A percentile compares a stretch with the other conserved stretches of the same genome.
These are phyloP conservation scores for Gonatopus flavifemur DNA, from an alignment of 1,140 invertebrate species.

Conservation along the genomic window DNA sequence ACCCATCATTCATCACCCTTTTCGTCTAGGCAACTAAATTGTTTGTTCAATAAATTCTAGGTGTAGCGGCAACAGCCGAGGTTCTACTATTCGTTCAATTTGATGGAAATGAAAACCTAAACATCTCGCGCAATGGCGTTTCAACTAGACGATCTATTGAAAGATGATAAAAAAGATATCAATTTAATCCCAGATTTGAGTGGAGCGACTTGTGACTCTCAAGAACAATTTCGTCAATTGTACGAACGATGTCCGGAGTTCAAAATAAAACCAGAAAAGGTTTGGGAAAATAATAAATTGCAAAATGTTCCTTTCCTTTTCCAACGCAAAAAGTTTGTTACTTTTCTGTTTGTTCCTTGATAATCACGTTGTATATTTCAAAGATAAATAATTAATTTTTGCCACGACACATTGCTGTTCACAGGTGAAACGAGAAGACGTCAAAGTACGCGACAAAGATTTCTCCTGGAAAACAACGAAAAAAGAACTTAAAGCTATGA, in stretches of 20 bases:
- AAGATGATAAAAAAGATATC: slow-evolving; percentile 80
- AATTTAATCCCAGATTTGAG: slow-evolving; percentile 82
- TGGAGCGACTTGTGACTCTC: slow-evolving; percentile 71
- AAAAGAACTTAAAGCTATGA: slow-evolving; percentile 64
- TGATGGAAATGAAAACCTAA: too few species aligned
- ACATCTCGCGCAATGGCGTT: too few species aligned
- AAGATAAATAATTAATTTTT: background rate
- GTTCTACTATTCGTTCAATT: too few species aligned
- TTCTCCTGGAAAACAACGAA: slow-evolving; percentile 69
- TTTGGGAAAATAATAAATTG: too few species aligned
- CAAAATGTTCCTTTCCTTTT: too few species aligned
- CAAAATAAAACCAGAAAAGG: slow-evolving; percentile 85
- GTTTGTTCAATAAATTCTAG: too few species aligned
- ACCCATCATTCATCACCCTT: too few species aligned
- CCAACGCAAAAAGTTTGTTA: too few species aligned
- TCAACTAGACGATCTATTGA: slow-evolving; percentile 79
- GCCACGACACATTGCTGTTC: background rate
- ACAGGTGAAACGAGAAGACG: slow-evolving; percentile 56
- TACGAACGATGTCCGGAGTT: slow-evolving; percentile 87
- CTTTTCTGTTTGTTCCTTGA: too few species aligned
- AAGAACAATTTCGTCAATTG: slow-evolving; percentile 79
- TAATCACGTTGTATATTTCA: background rate
- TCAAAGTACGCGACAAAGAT: slow-evolving; percentile 56
- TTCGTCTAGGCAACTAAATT: too few species aligned
- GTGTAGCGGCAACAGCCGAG: too few species aligned